Conservation (phyloP, 37 sponge, comb jelly and placozoan genomes). For the Spongia lamella region DNA sequence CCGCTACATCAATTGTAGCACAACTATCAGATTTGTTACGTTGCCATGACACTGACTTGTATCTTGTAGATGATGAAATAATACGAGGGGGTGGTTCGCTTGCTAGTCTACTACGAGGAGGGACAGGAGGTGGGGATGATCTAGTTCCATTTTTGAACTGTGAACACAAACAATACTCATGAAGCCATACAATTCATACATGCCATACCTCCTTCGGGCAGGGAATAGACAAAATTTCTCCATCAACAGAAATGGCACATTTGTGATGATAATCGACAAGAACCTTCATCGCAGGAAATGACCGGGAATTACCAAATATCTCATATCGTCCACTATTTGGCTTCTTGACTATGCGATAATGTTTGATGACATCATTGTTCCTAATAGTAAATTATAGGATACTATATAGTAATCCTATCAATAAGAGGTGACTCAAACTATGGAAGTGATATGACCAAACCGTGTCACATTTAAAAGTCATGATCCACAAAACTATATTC, state of each 20-base stretch:
- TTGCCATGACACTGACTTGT: no score
- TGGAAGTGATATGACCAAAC: no score
- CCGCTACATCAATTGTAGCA: no score
- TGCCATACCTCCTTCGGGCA: constrained; percentile 22
- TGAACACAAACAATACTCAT: no score
- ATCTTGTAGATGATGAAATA: background rate
- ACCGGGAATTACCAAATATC: constrained; percentile 23
- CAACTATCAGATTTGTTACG: no score
- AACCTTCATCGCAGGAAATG: constrained; percentile 17
- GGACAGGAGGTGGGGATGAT: constrained; percentile 10
- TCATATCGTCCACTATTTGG: constrained; percentile 12
- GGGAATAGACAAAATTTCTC: constrained; percentile 21
- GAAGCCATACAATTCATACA: no score
- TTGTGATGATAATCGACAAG: constrained; percentile 42
- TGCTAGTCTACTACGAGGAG: constrained; percentile 10
- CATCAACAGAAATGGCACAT: constrained; percentile 26
- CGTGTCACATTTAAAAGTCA: no score
- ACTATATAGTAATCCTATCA: no score
- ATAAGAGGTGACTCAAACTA: no score
- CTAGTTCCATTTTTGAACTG: background rate
- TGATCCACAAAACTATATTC: no score
- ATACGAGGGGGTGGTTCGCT: background rate
- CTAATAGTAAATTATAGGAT: background rate
- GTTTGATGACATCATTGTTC: constrained; percentile 24
- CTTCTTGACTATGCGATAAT: constrained; percentile 35